Evolutionary conservation across 2,888 invertebrate species (phyloP), one percentile per base, ranked within the genome.

Genomic region (Hybos culiciformis): DNA sequence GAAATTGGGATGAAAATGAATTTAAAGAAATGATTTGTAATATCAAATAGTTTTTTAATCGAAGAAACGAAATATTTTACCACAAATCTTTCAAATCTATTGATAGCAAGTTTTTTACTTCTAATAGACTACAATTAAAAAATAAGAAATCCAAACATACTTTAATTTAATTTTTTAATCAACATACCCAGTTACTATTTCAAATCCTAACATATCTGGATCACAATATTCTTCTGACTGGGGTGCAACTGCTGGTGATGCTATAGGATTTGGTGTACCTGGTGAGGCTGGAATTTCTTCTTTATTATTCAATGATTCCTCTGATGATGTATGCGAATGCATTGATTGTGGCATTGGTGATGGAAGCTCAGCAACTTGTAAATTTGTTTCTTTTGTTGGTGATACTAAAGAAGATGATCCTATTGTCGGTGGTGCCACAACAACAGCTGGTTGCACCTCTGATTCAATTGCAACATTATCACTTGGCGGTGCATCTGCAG

Each of bases 161-260:
- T n/a, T n/a, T n/a, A n/a, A n/a, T n/a, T n/a, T n/a, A n/a, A n/a
- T n/a, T n/a, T n/a, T n/a, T n/a, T n/a, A n/a, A n/a, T n/a, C n/a
- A n/a, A n/a, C 67, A 70, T 69, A 75, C 75, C 86, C 91, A 52
- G 90, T 91, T 57, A 90, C 80, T 60, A 92, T 75, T 70, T 91
- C 91, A 66, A 91, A 91, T 53, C 87, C 86, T 56, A 86, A 78
- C 80, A 86, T 83, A 67, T 87, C 87, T 39, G 83, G 75, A 67
- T 87, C 86, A 64, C 87, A 87, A 66, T 86, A 85, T 59, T 84
- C 85, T 48, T 53, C 51, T 41, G 48, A 47, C 44, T 45, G 51
- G 48, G 46, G 43, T 54, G 51, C 42, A 46, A 51, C 50, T 55
- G 55, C 56, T 49, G 55, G 55, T 44, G 48, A 46, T 12, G 7